A percentile compares a stretch with the other conserved stretches of the same genome.
Evolutionary conservation across 2,888 invertebrate species (phyloP).

Genomic region (Temnothorax unifasciatus): DNA sequence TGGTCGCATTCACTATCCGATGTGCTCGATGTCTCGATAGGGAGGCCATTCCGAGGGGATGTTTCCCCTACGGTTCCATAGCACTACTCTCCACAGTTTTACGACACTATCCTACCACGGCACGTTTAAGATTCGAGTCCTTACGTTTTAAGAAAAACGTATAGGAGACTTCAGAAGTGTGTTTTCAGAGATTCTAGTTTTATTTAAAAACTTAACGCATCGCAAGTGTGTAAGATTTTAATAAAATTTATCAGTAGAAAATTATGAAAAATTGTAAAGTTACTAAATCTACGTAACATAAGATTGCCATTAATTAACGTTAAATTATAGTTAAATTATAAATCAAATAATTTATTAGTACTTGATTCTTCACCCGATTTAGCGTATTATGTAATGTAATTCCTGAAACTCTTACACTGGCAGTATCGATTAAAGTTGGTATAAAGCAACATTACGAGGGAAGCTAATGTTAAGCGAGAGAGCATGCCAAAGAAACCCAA

Average conservation of each 20-base stretch:
- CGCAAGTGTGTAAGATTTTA: background rate
- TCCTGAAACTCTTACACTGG: background rate
- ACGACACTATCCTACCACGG: conserved; percentile 75
- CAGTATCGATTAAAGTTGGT: background rate
- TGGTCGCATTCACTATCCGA: conserved; percentile 48
- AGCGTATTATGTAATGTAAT: background rate
- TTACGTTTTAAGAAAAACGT: conserved; percentile 79
- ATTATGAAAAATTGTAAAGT: background rate
- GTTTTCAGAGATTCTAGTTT: conserved; percentile 3
- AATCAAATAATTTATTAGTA: background rate
- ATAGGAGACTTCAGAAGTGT: conserved; percentile 51
- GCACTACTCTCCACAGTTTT: conserved; percentile 66
- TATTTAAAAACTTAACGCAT: background rate
- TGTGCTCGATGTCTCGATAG: conserved; percentile 66
- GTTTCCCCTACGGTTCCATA: conserved; percentile 64
- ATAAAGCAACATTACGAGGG: conserved; percentile 6
- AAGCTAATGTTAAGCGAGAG: background rate
- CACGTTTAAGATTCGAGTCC: conserved; percentile 78
- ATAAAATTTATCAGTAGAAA: background rate
- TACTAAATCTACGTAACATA: background rate
- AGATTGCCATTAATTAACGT: background rate
- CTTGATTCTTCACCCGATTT: background rate
- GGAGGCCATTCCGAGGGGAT: conserved; percentile 71
- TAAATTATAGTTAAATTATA: background rate
- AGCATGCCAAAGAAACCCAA: conserved; percentile 27